Percentiles rank a stretch among this genome's conserved stretches.
These are phyloP conservation scores for Leptura quadrifasciata DNA, from an alignment of 2,888 invertebrate genomes.

Conservation along the genomic window DNA sequence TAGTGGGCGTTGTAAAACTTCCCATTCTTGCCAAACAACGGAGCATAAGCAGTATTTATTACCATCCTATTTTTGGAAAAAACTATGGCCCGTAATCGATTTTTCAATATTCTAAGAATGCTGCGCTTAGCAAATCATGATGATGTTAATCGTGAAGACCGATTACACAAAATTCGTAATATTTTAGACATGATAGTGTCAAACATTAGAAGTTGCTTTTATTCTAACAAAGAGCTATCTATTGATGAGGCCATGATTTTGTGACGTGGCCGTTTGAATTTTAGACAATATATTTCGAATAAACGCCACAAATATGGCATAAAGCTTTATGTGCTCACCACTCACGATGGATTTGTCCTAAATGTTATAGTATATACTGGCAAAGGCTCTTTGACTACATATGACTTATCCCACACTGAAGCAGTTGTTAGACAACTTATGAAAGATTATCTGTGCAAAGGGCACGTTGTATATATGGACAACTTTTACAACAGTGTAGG, in stretches of 20 bases:
- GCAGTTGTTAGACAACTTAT: not conserved
- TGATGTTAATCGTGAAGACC: conserved; percentile 38
- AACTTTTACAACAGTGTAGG: conserved; percentile 16
- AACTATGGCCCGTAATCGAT: conserved; percentile 13
- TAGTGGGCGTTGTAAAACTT: conserved; percentile 14
- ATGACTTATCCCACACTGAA: not conserved
- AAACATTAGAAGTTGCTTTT: conserved; percentile 36
- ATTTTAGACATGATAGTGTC: conserved; percentile 37
- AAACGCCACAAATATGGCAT: conserved; percentile 25
- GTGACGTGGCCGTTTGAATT: conserved; percentile 7
- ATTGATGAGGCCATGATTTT: conserved; percentile 21
- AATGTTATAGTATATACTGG: conserved; percentile 9
- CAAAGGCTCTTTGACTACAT: conserved; percentile 1
- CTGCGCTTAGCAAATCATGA: conserved; percentile 39
- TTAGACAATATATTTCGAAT: conserved; percentile 29
- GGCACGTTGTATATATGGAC: conserved; percentile 13
- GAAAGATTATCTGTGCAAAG: not conserved
- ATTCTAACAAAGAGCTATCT: too few relatives aligned
- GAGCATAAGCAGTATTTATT: not conserved
- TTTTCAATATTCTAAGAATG: conserved; percentile 38
- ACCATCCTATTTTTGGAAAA: conserved; percentile 23
- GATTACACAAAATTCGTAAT: conserved; percentile 43
- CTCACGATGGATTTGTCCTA: conserved; percentile 18
- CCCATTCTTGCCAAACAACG: not conserved
- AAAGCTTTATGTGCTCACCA: conserved; percentile 12